Conservation (phyloP, 2,113 vertebrate genomes). For the Pyrgilauda ruficollis region DNA sequence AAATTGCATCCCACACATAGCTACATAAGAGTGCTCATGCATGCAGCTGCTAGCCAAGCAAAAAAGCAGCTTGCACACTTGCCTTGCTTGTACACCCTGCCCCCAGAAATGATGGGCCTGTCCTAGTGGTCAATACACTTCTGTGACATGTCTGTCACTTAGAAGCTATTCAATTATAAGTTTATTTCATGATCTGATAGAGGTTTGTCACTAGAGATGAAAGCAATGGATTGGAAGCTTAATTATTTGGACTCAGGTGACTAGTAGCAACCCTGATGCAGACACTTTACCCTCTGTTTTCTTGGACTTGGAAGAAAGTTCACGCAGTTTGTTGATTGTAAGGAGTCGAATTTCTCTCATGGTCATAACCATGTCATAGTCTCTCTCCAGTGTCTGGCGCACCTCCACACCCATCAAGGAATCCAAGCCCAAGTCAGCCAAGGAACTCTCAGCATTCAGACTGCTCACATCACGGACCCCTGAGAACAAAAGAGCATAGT, state of each 20-base stretch:
- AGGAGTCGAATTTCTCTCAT: slow-evolving; percentile 91
- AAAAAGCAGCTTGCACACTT: background rate
- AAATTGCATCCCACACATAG: background rate
- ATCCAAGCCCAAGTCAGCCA: slow-evolving; percentile 93
- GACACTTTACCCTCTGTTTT: slow-evolving; percentile 67
- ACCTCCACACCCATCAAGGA: slow-evolving; percentile 97
- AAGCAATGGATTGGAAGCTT: background rate
- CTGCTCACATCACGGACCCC: slow-evolving; percentile 85
- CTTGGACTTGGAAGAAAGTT: slow-evolving; percentile 73
- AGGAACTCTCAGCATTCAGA: slow-evolving; percentile 81
- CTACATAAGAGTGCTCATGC: background rate
- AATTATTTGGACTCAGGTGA: background rate
- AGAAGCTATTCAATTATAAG: background rate
- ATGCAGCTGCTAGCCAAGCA: background rate
- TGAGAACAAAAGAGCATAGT: slow-evolving; percentile 30
- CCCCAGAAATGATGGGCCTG: background rate
- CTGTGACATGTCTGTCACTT: background rate
- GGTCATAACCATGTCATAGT: slow-evolving; percentile 86
- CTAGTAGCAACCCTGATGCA: background rate
- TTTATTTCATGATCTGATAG: background rate
- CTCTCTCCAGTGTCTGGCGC: slow-evolving; percentile 89
- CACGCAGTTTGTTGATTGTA: slow-evolving; percentile 85
- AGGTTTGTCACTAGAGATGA: background rate
- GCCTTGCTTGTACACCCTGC: background rate
- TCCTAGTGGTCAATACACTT: background rate